Conservation (phyloP, 1,140 invertebrate genomes). For the Arion vulgaris region DNA sequence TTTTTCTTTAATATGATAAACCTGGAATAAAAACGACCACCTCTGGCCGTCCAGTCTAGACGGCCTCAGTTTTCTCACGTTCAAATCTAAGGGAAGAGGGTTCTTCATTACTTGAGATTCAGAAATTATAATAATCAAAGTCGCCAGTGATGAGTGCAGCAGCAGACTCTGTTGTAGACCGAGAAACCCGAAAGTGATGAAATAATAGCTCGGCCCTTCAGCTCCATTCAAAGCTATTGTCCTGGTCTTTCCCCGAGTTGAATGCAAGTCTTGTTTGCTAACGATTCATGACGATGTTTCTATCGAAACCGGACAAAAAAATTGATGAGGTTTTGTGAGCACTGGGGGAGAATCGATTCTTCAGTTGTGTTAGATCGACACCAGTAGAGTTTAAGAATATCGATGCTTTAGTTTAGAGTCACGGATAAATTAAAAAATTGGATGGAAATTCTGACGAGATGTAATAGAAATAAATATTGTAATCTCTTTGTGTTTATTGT, state of each 20-base stretch:
- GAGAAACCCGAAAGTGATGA: constrained; percentile 29
- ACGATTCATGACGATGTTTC: constrained; percentile 17
- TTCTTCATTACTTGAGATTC: constrained; percentile 20
- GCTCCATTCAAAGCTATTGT: constrained; percentile 15
- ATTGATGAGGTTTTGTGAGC: constrained; percentile 26
- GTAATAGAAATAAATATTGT: background rate
- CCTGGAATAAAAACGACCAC: too few relatives aligned
- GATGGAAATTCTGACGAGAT: background rate
- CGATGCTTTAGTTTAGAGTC: background rate
- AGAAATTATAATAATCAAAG: constrained; percentile 32
- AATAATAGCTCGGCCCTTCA: constrained; percentile 15
- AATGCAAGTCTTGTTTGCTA: constrained; percentile 27
- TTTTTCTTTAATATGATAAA: too few relatives aligned
- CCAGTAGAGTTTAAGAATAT: constrained; percentile 6
- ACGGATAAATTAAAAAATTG: background rate
- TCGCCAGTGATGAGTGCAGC: constrained; percentile 18
- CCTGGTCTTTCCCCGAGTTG: background rate
- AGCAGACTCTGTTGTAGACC: constrained; percentile 25
- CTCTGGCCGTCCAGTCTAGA: background rate
- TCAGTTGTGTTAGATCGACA: background rate
- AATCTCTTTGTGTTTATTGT: background rate
- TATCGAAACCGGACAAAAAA: constrained; percentile 28
- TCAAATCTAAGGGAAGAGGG: background rate
- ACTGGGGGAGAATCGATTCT: constrained; percentile 5
- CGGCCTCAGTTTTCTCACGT: background rate